Evolutionary conservation across 2,888 invertebrate genomes (phyloP).

Genomic region (Cephus pygmeus): DNA sequence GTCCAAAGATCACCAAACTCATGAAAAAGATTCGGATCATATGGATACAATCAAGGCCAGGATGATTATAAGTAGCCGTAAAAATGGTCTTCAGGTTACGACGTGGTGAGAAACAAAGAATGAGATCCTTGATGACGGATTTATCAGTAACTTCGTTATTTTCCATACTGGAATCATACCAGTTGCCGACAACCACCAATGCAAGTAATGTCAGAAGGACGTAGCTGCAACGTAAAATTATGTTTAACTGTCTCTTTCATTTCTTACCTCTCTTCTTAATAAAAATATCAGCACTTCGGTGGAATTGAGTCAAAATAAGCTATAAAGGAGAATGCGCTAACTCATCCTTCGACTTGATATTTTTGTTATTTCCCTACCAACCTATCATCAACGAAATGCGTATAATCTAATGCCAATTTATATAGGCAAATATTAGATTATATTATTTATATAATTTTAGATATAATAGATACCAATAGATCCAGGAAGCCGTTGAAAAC

Average conservation of each 20-base stretch:
- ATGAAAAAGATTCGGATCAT: constrained; percentile 40
- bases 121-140: constrained; percentile 24
- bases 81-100: constrained; percentile 44
- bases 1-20: constrained; percentile 39
- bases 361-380: too few species aligned
- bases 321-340: too few species aligned
- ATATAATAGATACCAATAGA: constrained; percentile 39
- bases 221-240: constrained; percentile 24
- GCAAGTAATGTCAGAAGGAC: constrained; percentile 25
- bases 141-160: constrained; percentile 4
- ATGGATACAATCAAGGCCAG: constrained; percentile 50
- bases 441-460: not conserved
- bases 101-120: constrained; percentile 50
- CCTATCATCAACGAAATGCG: too few species aligned
- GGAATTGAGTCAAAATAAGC: too few species aligned
- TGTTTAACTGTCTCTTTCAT: not conserved
- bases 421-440: too few species aligned
- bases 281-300: too few species aligned
- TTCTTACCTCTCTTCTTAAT: too few species aligned
- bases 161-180: constrained; percentile 30
- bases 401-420: too few species aligned
- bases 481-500: constrained; percentile 31
- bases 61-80: constrained; percentile 33
- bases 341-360: too few species aligned
- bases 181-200: constrained; percentile 32